Evolutionary conservation across 2,113 vertebrate species (phyloP).

Genomic region (Calonectris borealis): DNA sequence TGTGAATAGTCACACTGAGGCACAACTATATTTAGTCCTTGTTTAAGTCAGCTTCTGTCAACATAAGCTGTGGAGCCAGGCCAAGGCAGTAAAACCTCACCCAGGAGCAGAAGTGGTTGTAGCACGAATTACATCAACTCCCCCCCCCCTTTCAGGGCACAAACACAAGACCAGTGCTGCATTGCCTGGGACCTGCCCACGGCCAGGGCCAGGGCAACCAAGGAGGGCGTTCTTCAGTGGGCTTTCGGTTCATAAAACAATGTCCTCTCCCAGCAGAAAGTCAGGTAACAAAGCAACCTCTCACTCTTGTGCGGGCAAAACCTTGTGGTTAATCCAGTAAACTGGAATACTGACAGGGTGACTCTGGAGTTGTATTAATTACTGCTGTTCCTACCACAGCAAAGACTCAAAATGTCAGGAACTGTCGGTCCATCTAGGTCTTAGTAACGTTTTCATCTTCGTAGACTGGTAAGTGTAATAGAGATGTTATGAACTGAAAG

Average conservation of each 20-base stretch:
- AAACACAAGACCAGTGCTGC: not conserved
- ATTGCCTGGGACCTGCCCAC: not conserved
- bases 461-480: not conserved
- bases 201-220: not conserved
- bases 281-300: not conserved
- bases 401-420: not conserved
- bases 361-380: not conserved
- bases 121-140: not conserved
- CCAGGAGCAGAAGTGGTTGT: accelerated
- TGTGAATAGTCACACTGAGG: conserved; percentile 1
- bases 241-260: not conserved
- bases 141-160: not conserved
- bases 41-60: conserved; percentile 26
- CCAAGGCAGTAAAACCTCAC: not conserved
- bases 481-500: not conserved
- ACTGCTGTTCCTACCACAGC: not conserved
- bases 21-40: conserved; percentile 18
- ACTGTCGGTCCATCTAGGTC: not conserved
- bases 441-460: not conserved
- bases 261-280: not conserved
- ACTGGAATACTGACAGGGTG: not conserved
- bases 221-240: not conserved
- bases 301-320: not conserved
- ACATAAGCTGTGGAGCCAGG: not conserved
- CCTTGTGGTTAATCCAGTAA: not conserved